These are phyloP conservation scores for Beaufortia kweichowensis DNA, from an alignment of 2,113 vertebrate genomes.

Conservation along the genomic window DNA sequence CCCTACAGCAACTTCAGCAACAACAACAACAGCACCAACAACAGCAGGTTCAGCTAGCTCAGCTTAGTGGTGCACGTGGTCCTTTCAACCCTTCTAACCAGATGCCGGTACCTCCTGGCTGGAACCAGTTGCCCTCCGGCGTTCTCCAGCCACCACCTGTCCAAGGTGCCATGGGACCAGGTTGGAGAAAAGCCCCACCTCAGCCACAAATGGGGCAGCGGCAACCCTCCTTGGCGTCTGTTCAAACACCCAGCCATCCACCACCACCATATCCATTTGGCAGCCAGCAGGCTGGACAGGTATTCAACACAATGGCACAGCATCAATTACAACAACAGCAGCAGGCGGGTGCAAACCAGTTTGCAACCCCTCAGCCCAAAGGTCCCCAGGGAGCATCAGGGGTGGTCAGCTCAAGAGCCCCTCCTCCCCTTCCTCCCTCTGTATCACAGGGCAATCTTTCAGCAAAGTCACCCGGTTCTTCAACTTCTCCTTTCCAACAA, in stretches of 20 bases:
- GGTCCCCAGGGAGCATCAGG: conserved; percentile 83
- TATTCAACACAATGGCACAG: conserved; percentile 71
- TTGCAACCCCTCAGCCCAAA: conserved; percentile 93
- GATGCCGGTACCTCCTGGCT: conserved; percentile 88
- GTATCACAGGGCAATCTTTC: conserved; percentile 89
- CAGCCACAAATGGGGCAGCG: conserved; percentile 84
- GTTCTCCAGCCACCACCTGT: conserved; percentile 84
- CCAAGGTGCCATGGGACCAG: conserved; percentile 79
- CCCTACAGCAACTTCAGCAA: conserved; percentile 87
- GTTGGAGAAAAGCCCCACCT: conserved; percentile 91
- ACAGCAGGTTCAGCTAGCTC: conserved; percentile 73
- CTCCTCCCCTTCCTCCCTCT: conserved; percentile 80
- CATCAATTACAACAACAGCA: conserved; percentile 80
- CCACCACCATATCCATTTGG: conserved; percentile 97
- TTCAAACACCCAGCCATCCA: conserved; percentile 94
- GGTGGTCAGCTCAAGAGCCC: conserved; percentile 77
- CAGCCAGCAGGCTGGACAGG: conserved; percentile 94
- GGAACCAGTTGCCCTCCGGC: conserved; percentile 92
- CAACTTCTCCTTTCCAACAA: conserved; percentile 98
- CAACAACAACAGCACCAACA: conserved; percentile 74
- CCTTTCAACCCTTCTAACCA: conserved; percentile 88
- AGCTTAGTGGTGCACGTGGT: conserved; percentile 78
- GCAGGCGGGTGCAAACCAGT: conserved; percentile 87
- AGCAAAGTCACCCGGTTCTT: conserved; percentile 95
- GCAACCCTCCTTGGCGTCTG: conserved; percentile 88